A percentile compares a stretch with the other conserved stretches of the same genome.
Evolutionary conservation across 2,797 vertebrate genomes (phyloP).

Genomic region (Luscinia luscinia): DNA sequence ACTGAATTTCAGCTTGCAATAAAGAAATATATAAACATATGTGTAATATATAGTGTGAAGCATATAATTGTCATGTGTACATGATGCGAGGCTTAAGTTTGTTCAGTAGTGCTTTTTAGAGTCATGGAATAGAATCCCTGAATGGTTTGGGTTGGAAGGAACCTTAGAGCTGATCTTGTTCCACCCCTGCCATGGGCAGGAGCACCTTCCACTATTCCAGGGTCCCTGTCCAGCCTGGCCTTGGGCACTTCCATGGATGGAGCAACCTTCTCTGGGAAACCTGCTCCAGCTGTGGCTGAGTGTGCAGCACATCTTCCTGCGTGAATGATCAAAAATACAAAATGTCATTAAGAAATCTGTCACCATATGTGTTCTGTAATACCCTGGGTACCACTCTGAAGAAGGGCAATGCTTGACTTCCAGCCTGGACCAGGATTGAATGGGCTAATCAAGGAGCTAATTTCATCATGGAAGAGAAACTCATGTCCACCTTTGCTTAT

Average conservation of each 20-base stretch:
- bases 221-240: accelerated
- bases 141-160: background rate
- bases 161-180: accelerated
- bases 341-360: background rate
- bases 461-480: background rate
- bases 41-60: background rate
- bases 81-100: background rate
- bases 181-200: accelerated
- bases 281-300: background rate
- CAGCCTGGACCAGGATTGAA: background rate
- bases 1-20: background rate
- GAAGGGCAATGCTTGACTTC: accelerated
- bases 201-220: accelerated
- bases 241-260: background rate
- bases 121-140: background rate
- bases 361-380: accelerated
- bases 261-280: background rate
- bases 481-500: background rate
- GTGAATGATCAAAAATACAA: background rate
- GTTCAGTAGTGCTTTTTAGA: background rate
- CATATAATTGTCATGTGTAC: background rate
- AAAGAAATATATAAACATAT: background rate
- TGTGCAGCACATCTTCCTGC: background rate
- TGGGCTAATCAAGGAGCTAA: background rate
- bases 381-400: background rate